These are phyloP conservation scores for Drosophila borealis DNA, from an alignment of 2,888 invertebrate species.

Conservation along the genomic window DNA sequence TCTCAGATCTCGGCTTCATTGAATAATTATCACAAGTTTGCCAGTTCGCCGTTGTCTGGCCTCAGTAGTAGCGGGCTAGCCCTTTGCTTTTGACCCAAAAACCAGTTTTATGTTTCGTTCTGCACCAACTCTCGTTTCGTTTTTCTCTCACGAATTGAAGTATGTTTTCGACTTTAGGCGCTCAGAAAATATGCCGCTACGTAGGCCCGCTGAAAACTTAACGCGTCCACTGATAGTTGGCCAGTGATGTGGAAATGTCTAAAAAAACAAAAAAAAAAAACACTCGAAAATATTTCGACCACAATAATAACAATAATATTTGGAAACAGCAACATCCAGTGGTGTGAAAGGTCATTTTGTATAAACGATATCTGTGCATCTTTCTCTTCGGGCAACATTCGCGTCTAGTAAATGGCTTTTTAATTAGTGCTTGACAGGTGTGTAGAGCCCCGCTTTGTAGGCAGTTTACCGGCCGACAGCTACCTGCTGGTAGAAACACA, in stretches of 20 bases:
- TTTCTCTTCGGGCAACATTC: not conserved
- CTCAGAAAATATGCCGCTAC: conserved; percentile 34
- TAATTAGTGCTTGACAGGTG: conserved; percentile 55
- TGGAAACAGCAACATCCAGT: not conserved
- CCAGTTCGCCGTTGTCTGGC: conserved; percentile 60
- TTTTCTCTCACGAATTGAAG: conserved; percentile 38
- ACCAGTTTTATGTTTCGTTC: conserved; percentile 65
- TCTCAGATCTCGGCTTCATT: conserved; percentile 67
- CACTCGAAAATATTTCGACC: conserved; percentile 31
- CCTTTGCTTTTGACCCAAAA: conserved; percentile 67
- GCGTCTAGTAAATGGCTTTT: conserved; percentile 60
- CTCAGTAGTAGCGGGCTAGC: conserved; percentile 40
- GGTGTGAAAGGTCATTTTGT: conserved; percentile 1
- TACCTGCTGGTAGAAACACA: conserved; percentile 31
- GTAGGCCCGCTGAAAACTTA: conserved; percentile 38
- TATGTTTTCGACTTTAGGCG: conserved; percentile 21
- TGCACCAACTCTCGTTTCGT: conserved; percentile 45
- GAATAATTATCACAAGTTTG: conserved; percentile 76
- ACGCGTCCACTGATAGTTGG: conserved; percentile 20
- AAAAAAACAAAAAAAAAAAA: conserved; percentile 55
- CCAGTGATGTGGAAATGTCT: conserved; percentile 66
- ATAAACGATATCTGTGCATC: not conserved
- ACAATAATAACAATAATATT: conserved; percentile 7
- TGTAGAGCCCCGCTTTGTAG: conserved; percentile 7
- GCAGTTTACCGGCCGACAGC: conserved; percentile 1